A percentile compares a stretch with the other conserved stretches of the same genome.
phyloP scores from a whole-genome alignment of 2,797 vertebrate genomes.

The Merluccius polli region DNA sequence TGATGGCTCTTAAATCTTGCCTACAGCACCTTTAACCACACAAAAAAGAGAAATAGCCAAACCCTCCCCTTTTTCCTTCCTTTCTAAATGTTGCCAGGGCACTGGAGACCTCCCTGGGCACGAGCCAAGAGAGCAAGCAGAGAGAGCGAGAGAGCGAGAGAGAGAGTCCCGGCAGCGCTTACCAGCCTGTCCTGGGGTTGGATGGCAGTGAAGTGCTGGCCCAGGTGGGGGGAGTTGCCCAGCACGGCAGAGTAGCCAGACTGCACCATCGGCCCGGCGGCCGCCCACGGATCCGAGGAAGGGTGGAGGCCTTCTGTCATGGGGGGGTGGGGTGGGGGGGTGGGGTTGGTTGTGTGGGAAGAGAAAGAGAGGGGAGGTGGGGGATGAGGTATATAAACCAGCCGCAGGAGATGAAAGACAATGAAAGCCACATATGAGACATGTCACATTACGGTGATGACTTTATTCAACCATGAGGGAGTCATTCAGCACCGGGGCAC shows the following conservation, averaged over 20 bases:
- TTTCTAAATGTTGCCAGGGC: background rate
- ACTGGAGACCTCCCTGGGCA: background rate
- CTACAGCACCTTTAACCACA: background rate
- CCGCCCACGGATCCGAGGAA: constrained; percentile 84
- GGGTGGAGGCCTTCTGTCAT: constrained; percentile 81
- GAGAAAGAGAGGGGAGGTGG: background rate
- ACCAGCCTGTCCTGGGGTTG: constrained; percentile 93
- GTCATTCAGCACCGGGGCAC: constrained; percentile 28
- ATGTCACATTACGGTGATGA: constrained; percentile 61
- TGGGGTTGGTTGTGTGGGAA: constrained; percentile 14
- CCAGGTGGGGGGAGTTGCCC: constrained; percentile 77
- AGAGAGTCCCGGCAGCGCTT: constrained; percentile 45
- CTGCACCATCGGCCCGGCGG: constrained; percentile 81
- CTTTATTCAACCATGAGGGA: constrained; percentile 58
- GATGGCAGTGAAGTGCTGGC: constrained; percentile 82
- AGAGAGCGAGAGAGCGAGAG: constrained; percentile 17
- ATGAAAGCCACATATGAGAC: constrained; percentile 60
- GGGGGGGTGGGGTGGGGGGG: constrained; percentile 6
- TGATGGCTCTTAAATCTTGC: background rate
- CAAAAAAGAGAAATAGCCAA: background rate
- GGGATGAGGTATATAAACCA: constrained; percentile 37
- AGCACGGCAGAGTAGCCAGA: constrained; percentile 82
- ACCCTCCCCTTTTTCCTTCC: background rate
- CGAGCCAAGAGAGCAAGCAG: background rate
- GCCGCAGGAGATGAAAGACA: constrained; percentile 56